Percentiles rank a stretch among this genome's conserved stretches.
Conservation (phyloP, 2,888 invertebrate genomes). For the Spilarctia lutea region DNA sequence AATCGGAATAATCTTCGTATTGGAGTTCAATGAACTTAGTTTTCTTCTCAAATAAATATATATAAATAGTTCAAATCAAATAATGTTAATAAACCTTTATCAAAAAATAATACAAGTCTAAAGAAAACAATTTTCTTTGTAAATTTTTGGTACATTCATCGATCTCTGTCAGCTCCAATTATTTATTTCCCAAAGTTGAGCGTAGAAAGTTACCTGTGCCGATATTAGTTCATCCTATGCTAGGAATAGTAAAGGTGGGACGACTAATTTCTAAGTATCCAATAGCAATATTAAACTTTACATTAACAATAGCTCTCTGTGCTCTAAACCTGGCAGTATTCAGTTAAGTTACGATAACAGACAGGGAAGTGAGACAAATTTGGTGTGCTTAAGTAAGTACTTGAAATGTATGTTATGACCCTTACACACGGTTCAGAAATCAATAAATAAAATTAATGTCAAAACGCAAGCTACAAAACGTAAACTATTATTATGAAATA, state of each 20-base stretch:
- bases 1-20: not conserved
- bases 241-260: not conserved
- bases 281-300: constrained; percentile 6
- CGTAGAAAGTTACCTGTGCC: not conserved
- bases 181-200: not conserved
- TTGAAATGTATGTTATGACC: constrained; percentile 13
- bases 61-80: not conserved
- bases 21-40: not conserved
- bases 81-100: not conserved
- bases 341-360: constrained; percentile 31
- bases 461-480: not conserved
- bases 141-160: not conserved
- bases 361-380: constrained; percentile 36
- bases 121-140: not conserved
- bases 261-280: not conserved
- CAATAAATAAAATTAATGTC: not conserved
- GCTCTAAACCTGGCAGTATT: constrained; percentile 27
- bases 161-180: not conserved
- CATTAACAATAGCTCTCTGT: constrained; percentile 1
- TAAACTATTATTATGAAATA: too few species aligned
- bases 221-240: not conserved
- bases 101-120: not conserved
- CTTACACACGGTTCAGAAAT: not conserved
- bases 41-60: too few species aligned
- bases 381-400: constrained; percentile 41